phyloP scores from a whole-genome alignment of 2,888 invertebrate species.

The Scrobipalpa costella region DNA sequence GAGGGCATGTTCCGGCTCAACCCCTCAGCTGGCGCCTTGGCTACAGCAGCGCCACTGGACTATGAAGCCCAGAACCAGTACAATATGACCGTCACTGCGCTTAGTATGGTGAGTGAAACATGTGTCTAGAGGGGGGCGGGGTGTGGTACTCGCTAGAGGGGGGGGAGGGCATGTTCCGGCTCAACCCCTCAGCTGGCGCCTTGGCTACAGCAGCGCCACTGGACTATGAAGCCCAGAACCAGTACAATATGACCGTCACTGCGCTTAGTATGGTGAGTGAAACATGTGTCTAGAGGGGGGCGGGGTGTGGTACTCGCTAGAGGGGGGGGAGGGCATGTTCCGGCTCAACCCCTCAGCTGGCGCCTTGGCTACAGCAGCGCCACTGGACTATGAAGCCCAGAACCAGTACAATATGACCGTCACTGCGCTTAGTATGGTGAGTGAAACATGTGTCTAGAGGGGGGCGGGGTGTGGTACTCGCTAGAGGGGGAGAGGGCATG shows the following conservation, averaged over 20 bases:
- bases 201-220: conserved; percentile 88
- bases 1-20: conserved; percentile 89
- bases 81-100: conserved; percentile 91
- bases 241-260: conserved; percentile 90
- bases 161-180: conserved; percentile 88
- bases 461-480: conserved; percentile 90
- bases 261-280: conserved; percentile 93
- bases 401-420: conserved; percentile 91
- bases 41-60: conserved; percentile 89
- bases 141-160: conserved; percentile 89
- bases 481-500: conserved; percentile 85
- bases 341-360: conserved; percentile 93
- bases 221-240: conserved; percentile 89
- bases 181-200: conserved; percentile 94
- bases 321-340: conserved; percentile 88
- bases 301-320: conserved; percentile 89
- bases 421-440: conserved; percentile 92
- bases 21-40: conserved; percentile 92
- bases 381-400: conserved; percentile 90
- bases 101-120: conserved; percentile 93
- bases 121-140: conserved; percentile 88
- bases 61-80: conserved; percentile 89
- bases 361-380: conserved; percentile 87
- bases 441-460: no score
- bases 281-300: no score